phyloP scores from a whole-genome alignment of 2,113 vertebrate genomes.

The Bos taurus region ARS-UCD2.0 NC_037344.1:10212501-10213000 shows the following conservation, averaged over 20 bases:
- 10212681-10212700: background rate
- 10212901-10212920: background rate
- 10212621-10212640: background rate
- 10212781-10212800: background rate
- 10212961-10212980: background rate
- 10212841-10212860: background rate
- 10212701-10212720: background rate
- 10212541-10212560: background rate
- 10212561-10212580: accelerated
- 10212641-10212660: background rate
- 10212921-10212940: background rate
- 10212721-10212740: background rate
- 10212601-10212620: background rate
- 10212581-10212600: background rate
- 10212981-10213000: background rate
- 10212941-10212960: background rate
- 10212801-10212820: background rate
- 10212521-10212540: background rate
- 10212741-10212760: background rate
- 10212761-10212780: background rate
- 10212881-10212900: background rate
- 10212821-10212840: background rate
- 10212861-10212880: background rate
- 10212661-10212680: background rate
- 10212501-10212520: background rate